A percentile compares a stretch with the other conserved stretches of the same genome.
Conservation (phyloP, 2,797 vertebrate species). For the Brotula barbata region DNA sequence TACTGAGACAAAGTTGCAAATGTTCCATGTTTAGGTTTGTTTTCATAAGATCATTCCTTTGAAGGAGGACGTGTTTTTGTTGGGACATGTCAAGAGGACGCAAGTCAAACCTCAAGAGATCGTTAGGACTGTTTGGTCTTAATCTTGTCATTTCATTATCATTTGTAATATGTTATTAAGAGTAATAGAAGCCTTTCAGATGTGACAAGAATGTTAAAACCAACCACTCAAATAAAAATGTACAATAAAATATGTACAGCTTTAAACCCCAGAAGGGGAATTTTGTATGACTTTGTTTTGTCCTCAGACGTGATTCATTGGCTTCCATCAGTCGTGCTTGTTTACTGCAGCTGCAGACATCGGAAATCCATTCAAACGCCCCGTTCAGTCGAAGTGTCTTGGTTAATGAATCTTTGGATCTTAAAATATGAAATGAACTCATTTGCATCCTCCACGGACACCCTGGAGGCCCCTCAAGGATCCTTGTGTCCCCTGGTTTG, state of each 20-base stretch:
- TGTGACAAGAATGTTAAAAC: conserved; percentile 73
- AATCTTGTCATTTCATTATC: conserved; percentile 34
- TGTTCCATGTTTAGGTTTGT: conserved; percentile 29
- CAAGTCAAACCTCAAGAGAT: conserved; percentile 40
- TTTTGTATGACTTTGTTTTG: background rate
- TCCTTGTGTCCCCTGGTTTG: background rate
- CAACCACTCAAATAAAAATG: conserved; percentile 69
- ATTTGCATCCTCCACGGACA: background rate
- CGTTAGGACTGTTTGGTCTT: conserved; percentile 14
- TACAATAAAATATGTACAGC: conserved; percentile 56
- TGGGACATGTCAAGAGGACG: conserved; percentile 14
- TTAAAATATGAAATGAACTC: background rate
- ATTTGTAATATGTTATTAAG: conserved; percentile 56
- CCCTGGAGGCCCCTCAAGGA: background rate
- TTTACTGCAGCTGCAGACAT: conserved; percentile 31
- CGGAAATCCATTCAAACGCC: too few species aligned
- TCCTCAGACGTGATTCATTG: conserved; percentile 27
- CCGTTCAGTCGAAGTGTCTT: too few species aligned
- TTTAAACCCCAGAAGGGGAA: conserved; percentile 39
- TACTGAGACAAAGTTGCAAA: conserved; percentile 32
- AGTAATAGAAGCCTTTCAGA: conserved; percentile 59
- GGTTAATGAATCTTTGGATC: too few species aligned
- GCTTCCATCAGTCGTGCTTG: conserved; percentile 47
- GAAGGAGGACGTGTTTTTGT: conserved; percentile 30
- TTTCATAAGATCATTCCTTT: conserved; percentile 35